Base-by-base conservation (phyloP, 1,140 invertebrate species). In the Drosophila navojoa region DNA sequence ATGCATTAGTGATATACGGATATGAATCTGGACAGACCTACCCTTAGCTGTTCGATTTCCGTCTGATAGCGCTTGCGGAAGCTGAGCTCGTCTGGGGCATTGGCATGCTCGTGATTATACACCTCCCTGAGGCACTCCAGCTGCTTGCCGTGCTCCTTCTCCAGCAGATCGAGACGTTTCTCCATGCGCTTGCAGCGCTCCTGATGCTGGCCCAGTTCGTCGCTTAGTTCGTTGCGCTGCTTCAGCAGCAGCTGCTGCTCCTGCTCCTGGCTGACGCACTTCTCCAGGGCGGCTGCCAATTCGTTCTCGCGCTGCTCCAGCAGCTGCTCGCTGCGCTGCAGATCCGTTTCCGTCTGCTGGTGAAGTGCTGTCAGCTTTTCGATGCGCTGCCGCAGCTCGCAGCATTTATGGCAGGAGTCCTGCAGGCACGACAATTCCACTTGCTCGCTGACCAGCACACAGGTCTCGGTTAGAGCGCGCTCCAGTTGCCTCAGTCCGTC, bases 1-100 rank as follows among this genome's bases (percentile, higher is more conserved):
- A 58, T n/a, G 3, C 6, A 5, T 19, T 0, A 29, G 13, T 25
- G 4, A 32, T 5, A 50, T 3, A 32, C 29, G 13, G 32, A 11
- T 11, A 27, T 50, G 4, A 9, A 3, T 22, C 2, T 22, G 19
- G 19, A 22, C 3, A 22, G n/a, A 81, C 92, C 84, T 84, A 95
- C 95, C 78, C 95, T 94, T 38, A 98, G 92, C 91, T 97, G 96
- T 90, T 97, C 96, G 66, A 98, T 96, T 93, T 97, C 97, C 38
- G 95, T 94, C 92, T 97, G 96, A 90, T 98, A 97, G 47, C 95
- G 93, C 77, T 95, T 95, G 15, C 95, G 93, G 32, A 96, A 95
- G 58, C 95, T 95, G 77, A 94, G 95, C 84, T 94, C 93, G 54
- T 93, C 93, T 5, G 94, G 93, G 0, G 59, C 77, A 25, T 77